Evolutionary conservation across 2,888 invertebrate species (phyloP).

Genomic region (Ophioninae sp.): DNA sequence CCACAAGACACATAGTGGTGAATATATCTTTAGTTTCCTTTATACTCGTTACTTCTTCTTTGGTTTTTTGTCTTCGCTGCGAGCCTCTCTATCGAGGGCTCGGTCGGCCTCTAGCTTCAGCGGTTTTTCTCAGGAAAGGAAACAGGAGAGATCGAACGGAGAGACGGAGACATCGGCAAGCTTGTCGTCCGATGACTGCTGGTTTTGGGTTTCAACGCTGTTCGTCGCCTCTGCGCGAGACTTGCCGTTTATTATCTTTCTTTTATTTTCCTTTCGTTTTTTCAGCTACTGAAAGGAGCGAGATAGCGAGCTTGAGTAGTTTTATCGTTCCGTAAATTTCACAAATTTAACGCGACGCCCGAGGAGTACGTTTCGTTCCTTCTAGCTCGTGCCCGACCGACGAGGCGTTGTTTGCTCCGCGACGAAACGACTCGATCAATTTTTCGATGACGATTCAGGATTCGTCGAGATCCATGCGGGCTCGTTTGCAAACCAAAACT

Average conservation of each 20-base stretch:
- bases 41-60: slow-evolving; percentile 13
- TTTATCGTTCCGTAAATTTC: slow-evolving; percentile 34
- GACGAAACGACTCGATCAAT: neutral
- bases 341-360: neutral
- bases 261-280: slow-evolving; percentile 3
- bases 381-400: neutral
- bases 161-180: slow-evolving; percentile 30
- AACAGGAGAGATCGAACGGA: slow-evolving; percentile 25
- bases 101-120: neutral
- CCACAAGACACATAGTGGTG: slow-evolving; percentile 70
- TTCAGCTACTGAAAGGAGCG: slow-evolving; percentile 49
- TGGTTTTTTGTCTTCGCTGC: neutral
- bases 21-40: slow-evolving; percentile 59
- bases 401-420: neutral
- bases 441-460: neutral
- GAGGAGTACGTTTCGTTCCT: neutral
- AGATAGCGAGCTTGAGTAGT: slow-evolving; percentile 52
- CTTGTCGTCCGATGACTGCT: slow-evolving; percentile 23
- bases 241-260: neutral
- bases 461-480: too few relatives aligned
- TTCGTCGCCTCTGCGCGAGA: slow-evolving; percentile 27
- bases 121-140: slow-evolving; percentile 6
- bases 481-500: neutral
- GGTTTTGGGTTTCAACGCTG: slow-evolving; percentile 15
- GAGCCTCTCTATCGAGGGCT: slow-evolving; percentile 8